phyloP scores from a whole-genome alignment of 2,797 vertebrate genomes.

The Manis crassicaudata region DNA sequence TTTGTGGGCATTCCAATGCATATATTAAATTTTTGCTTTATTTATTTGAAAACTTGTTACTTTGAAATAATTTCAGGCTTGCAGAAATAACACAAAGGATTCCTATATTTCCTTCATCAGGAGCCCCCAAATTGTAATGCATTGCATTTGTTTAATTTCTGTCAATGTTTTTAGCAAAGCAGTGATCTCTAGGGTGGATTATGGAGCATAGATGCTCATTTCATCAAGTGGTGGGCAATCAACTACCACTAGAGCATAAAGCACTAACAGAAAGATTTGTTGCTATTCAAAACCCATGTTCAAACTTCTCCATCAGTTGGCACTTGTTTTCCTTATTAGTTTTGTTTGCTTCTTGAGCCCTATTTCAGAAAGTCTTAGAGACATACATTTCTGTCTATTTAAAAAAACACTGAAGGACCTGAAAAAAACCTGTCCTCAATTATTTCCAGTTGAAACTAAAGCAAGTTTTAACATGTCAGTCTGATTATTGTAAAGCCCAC shows the following conservation, averaged over 20 bases:
- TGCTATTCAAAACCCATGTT: constrained; percentile 78
- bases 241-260: neutral
- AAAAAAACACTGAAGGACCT: constrained; percentile 72
- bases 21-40: neutral
- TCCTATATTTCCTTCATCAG: neutral
- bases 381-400: constrained; percentile 75
- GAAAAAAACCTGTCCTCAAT: constrained; percentile 81
- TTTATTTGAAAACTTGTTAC: neutral
- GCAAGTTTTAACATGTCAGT: constrained; percentile 74
- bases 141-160: neutral
- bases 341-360: constrained; percentile 77
- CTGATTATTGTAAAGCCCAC: constrained; percentile 75
- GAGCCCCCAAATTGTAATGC: neutral
- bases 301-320: constrained; percentile 75
- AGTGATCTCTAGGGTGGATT: neutral
- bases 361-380: constrained; percentile 79
- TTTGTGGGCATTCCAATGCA: neutral
- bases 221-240: neutral
- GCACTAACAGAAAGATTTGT: constrained; percentile 37
- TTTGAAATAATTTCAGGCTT: neutral
- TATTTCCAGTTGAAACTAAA: constrained; percentile 84
- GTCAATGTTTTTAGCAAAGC: neutral
- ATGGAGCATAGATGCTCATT: neutral
- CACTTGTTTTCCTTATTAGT: constrained; percentile 79
- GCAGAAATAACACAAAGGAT: neutral